A percentile compares a stretch with the other conserved stretches of the same genome.
phyloP scores from a whole-genome alignment of 23 tunicate genomes.

The Trididemnum nubilum region DNA sequence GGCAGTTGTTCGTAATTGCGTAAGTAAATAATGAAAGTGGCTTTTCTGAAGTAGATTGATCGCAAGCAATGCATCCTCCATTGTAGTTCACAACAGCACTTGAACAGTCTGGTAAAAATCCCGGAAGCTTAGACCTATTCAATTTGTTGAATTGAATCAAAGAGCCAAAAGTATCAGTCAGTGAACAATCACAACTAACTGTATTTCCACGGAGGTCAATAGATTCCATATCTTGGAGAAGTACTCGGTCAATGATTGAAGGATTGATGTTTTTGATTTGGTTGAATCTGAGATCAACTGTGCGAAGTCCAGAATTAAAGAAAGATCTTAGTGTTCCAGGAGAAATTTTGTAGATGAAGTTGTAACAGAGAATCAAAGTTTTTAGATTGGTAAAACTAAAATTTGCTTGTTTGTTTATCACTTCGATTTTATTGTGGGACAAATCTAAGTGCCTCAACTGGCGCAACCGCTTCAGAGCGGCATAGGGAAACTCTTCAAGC shows the following conservation, averaged over 20 bases:
- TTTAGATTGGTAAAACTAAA: neutral
- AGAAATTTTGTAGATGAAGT: constrained; percentile 4
- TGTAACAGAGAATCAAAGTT: constrained; percentile 11
- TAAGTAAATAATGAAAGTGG: constrained; percentile 8
- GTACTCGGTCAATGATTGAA: neutral
- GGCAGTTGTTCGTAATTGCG: constrained; percentile 11
- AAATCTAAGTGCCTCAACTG: constrained; percentile 10
- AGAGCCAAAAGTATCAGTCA: constrained; percentile 32
- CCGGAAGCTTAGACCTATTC: neutral
- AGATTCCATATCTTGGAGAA: neutral
- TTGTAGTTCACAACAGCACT: constrained; percentile 2
- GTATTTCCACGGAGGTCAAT: constrained; percentile 42
- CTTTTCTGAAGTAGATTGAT: neutral
- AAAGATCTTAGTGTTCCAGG: neutral
- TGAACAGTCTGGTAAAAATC: constrained; percentile 37
- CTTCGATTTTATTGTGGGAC: constrained; percentile 27
- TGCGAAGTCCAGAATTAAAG: neutral
- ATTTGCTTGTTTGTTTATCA: neutral
- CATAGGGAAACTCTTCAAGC: constrained; percentile 19
- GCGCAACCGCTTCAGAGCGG: constrained; percentile 1
- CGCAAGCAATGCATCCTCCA: constrained; percentile 43
- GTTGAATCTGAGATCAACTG: constrained; percentile 14
- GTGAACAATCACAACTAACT: constrained; percentile 18
- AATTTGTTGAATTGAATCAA: neutral
- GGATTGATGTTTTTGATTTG: constrained; percentile 6